Conservation (phyloP, 2,888 invertebrate species). For the Caenorhabditis afra region DNA sequence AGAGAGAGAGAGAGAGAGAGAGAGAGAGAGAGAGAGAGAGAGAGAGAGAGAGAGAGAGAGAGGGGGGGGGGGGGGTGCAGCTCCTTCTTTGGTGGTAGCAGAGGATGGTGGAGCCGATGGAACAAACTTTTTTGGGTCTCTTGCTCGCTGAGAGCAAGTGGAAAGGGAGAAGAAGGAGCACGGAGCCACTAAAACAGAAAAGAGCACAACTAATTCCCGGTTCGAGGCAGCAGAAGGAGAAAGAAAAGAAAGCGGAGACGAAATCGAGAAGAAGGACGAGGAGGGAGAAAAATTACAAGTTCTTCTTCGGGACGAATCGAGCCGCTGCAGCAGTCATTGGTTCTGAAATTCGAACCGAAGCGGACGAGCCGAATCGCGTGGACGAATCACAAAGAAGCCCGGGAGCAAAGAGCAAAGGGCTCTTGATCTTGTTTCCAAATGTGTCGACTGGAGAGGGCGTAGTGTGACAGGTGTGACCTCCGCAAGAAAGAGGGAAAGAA, state of each 20-base stretch:
- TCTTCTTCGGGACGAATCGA: not conserved
- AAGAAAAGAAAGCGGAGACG: constrained; percentile 16
- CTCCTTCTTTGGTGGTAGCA: not conserved
- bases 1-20: not conserved
- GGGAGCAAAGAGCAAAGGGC: not conserved
- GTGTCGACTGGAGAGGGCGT: not conserved
- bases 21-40: not conserved
- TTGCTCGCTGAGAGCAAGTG: constrained; percentile 15
- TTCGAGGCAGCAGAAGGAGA: constrained; percentile 10
- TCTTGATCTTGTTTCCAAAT: not conserved
- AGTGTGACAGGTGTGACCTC: not conserved
- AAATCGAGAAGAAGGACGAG: constrained; percentile 27
- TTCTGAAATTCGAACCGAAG: constrained; percentile 10
- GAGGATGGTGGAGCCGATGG: constrained; percentile 10
- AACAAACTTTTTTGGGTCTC: constrained; percentile 41
- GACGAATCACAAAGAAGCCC: not conserved
- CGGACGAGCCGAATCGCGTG: not conserved
- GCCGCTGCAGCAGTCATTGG: not conserved
- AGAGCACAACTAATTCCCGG: constrained; percentile 54
- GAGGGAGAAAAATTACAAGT: constrained; percentile 25
- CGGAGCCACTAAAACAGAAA: constrained; percentile 45
- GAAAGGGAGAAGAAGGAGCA: constrained; percentile 2
- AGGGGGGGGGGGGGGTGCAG: constrained; percentile 1
- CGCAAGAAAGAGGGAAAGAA: not conserved
- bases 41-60: not conserved